A percentile compares a stretch with the other conserved stretches of the same genome.
These are phyloP conservation scores for Margaritifera margaritifera DNA, from an alignment of 2,888 invertebrate species.

Conservation along the genomic window DNA sequence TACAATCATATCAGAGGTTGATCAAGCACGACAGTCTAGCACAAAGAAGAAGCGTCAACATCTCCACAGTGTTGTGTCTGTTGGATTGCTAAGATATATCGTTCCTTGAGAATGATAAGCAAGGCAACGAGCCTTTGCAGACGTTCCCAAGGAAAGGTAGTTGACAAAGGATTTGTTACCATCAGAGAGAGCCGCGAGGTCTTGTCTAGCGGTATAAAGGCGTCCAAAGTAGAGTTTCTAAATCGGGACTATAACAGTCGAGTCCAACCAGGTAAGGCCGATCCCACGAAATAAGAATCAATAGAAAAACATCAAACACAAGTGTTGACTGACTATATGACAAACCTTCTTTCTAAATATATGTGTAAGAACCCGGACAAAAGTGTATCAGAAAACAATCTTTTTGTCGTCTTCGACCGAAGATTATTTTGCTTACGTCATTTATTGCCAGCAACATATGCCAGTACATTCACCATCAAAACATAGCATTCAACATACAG, in stretches of 20 bases:
- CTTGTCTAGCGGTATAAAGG: not conserved
- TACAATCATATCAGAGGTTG: slow-evolving; percentile 9
- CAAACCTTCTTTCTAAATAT: slow-evolving; percentile 11
- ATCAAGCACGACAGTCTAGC: not conserved
- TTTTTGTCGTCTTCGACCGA: slow-evolving; percentile 19
- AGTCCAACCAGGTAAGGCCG: slow-evolving; percentile 29
- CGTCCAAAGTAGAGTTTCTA: slow-evolving; percentile 20
- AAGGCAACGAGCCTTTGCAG: slow-evolving; percentile 8
- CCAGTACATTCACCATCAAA: slow-evolving; percentile 27
- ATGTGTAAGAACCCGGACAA: slow-evolving; percentile 2
- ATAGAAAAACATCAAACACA: slow-evolving; percentile 19
- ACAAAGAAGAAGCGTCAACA: not conserved
- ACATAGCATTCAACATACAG: slow-evolving; percentile 19
- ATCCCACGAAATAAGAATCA: slow-evolving; percentile 12
- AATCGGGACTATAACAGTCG: slow-evolving; percentile 33
- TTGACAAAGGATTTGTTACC: not conserved
- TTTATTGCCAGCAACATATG: slow-evolving; percentile 25
- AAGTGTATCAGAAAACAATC: slow-evolving; percentile 14
- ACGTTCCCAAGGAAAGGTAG: not conserved
- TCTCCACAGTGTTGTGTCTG: slow-evolving; percentile 6
- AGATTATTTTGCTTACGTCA: slow-evolving; percentile 13
- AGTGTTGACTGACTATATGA: slow-evolving; percentile 27
- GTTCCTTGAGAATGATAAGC: slow-evolving; percentile 5
- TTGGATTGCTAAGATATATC: slow-evolving; percentile 12
- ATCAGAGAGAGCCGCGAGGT: not conserved